These are phyloP conservation scores for Empidonax traillii DNA, from an alignment of 2,113 vertebrate species.

Conservation along the genomic window DNA sequence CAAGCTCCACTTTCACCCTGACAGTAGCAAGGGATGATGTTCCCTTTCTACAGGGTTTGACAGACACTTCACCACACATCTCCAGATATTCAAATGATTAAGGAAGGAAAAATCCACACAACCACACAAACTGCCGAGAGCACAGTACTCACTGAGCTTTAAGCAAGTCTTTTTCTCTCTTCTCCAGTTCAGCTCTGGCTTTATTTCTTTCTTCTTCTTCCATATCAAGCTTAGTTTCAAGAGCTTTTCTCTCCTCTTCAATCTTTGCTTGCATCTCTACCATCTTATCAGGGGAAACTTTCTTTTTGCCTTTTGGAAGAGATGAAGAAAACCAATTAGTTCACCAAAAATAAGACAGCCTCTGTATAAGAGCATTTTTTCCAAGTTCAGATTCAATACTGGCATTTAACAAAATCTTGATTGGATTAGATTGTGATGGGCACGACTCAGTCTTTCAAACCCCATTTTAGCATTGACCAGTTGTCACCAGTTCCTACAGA, in stretches of 20 bases:
- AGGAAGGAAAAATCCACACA: background rate
- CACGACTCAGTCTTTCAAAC: background rate
- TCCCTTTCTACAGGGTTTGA: background rate
- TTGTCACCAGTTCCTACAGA: background rate
- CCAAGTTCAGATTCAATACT: background rate
- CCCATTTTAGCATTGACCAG: background rate
- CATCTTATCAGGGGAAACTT: slow-evolving; percentile 97
- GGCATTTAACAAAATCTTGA: background rate
- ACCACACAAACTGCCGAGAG: background rate
- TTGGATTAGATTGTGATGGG: background rate
- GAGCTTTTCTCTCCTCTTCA: slow-evolving; percentile 93
- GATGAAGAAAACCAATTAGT: background rate
- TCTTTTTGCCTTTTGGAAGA: slow-evolving; percentile 88
- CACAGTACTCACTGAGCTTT: slow-evolving; percentile 93
- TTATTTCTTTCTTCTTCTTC: slow-evolving; percentile 99
- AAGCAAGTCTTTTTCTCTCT: slow-evolving; percentile 94
- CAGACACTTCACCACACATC: background rate
- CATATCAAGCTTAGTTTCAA: slow-evolving; percentile 98
- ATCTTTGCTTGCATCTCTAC: slow-evolving; percentile 99
- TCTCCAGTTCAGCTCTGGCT: slow-evolving; percentile 94
- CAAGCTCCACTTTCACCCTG: background rate
- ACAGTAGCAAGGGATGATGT: background rate
- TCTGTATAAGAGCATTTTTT: background rate
- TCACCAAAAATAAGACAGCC: background rate
- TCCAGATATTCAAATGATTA: background rate